phyloP scores from a whole-genome alignment of 2,113 vertebrate species.

The Oncorhynchus kisutch region DNA sequence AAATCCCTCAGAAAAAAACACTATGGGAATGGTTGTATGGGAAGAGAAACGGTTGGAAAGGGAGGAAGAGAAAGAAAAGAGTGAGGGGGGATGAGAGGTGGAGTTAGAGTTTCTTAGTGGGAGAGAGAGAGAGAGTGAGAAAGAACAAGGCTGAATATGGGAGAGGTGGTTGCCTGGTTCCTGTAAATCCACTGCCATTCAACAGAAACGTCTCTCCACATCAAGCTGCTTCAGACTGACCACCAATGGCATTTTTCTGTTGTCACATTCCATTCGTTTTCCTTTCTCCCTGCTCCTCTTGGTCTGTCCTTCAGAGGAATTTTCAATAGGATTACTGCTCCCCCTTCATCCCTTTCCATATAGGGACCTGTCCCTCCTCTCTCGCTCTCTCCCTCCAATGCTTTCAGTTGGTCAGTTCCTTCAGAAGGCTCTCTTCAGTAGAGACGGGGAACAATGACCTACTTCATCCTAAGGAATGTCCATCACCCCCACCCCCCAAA shows the following conservation, averaged over 20 bases:
- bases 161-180: no score
- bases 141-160: not conserved
- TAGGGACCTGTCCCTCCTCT: constrained; percentile 68
- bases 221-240: constrained; percentile 46
- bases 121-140: not conserved
- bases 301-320: no score
- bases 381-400: constrained; percentile 56
- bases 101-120: not conserved
- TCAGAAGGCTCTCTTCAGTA: constrained; percentile 74
- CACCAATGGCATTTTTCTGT: constrained; percentile 71
- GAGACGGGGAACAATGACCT: constrained; percentile 78
- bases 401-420: constrained; percentile 79
- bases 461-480: constrained; percentile 81
- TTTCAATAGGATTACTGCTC: constrained; percentile 78
- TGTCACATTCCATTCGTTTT: constrained; percentile 77
- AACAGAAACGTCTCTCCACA: constrained; percentile 61
- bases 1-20: no score
- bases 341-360: constrained; percentile 31
- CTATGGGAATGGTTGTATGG: no score
- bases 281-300: constrained; percentile 64
- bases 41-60: no score
- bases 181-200: constrained; percentile 31
- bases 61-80: no score
- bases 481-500: constrained; percentile 56
- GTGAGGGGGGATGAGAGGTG: not conserved